These are phyloP conservation scores for Pachymerium ferrugineum DNA, from an alignment of 2,888 invertebrate genomes.

Conservation along the genomic window DNA sequence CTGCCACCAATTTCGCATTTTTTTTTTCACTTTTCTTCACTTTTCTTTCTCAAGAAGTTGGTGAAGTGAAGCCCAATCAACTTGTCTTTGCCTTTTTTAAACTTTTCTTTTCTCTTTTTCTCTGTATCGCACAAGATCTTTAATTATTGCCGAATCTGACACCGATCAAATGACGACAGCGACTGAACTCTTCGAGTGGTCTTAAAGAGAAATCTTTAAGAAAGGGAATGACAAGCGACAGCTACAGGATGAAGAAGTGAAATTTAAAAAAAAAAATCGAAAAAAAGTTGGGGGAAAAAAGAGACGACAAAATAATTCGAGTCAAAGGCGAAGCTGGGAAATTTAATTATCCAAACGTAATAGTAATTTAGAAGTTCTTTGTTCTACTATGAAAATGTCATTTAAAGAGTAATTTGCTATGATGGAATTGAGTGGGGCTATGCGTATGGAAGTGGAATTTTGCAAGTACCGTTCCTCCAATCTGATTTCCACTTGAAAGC, in stretches of 20 bases:
- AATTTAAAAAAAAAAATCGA: too few species aligned
- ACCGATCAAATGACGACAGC: too few species aligned
- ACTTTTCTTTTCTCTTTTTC: neutral
- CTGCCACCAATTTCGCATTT: neutral
- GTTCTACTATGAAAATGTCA: too few species aligned
- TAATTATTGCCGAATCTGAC: neutral
- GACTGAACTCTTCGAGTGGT: too few species aligned
- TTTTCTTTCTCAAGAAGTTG: neutral
- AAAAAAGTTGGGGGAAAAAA: too few species aligned
- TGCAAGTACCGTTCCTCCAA: neutral
- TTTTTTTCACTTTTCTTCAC: neutral
- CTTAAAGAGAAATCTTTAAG: neutral
- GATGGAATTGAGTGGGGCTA: neutral
- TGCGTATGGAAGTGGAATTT: neutral
- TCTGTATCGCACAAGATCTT: neutral
- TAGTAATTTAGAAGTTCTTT: neutral
- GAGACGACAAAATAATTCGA: too few species aligned
- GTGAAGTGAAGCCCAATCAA: neutral
- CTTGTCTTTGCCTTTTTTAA: too few species aligned
- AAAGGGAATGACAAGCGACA: too few species aligned
- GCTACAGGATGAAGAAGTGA: too few species aligned
- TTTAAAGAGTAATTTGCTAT: too few species aligned
- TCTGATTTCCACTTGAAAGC: slow-evolving; percentile 19
- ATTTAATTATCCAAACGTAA: neutral
- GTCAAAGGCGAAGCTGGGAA: neutral